phyloP scores from a whole-genome alignment of 2,797 vertebrate species.

The Nasua narica region DNA sequence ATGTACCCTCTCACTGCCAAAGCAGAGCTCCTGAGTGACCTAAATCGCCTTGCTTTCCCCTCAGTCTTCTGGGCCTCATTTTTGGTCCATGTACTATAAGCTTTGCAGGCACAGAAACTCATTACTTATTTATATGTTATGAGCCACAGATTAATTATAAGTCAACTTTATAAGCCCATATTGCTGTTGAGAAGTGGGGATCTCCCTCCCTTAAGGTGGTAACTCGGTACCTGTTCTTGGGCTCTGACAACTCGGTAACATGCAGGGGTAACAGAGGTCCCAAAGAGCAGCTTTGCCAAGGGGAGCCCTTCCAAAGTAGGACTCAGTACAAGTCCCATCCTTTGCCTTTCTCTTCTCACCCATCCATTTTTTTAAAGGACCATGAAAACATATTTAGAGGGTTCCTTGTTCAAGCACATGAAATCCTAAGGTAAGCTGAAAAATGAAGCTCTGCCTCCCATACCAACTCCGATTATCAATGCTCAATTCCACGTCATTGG shows the following conservation, averaged over 20 bases:
- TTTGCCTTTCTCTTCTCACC: background rate
- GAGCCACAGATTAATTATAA: background rate
- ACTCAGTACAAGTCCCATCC: background rate
- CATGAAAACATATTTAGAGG: background rate
- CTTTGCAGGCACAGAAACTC: background rate
- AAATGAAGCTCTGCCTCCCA: background rate
- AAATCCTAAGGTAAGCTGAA: background rate
- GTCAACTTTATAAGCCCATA: background rate
- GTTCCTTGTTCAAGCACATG: background rate
- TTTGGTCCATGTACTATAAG: background rate
- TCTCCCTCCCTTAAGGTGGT: background rate
- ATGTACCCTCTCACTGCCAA: background rate
- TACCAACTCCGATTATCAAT: background rate
- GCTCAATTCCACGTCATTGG: background rate
- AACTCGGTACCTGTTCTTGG: too few relatives aligned
- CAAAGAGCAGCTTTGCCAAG: background rate
- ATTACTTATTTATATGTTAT: background rate
- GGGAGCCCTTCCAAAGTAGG: background rate
- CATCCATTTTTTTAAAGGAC: background rate
- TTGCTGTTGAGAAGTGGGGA: background rate
- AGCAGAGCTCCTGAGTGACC: background rate
- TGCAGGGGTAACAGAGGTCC: background rate
- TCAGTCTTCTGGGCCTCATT: background rate
- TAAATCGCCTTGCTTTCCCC: background rate
- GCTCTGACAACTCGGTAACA: background rate